Evolutionary conservation across 2,113 vertebrate species (phyloP), one percentile per base, ranked within the genome.

Genomic region (Limnothrissa miodon): DNA sequence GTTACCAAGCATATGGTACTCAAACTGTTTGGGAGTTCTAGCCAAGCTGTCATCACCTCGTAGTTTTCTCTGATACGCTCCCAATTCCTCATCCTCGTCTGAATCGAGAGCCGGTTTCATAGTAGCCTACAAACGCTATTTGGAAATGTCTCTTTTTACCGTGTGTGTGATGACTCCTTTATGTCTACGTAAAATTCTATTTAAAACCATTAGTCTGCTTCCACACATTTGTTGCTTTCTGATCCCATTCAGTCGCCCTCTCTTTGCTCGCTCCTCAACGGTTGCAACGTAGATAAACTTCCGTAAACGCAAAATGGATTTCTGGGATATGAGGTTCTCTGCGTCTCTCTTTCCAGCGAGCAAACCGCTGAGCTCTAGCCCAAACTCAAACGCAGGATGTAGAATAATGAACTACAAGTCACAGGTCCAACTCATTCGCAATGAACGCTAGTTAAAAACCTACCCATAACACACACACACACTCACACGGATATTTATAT

Each of bases 81-180:
- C 86, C 29, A 91, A 87, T 39, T 92, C 90, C 84, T 94, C 91
- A 15, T 93, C 94, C 62, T 93, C 92, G 2, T 94, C 93, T 1
- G 92, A 92, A 19, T 93, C 87, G 10, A 90, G 44, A 15, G 83
- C 78, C 1, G 89, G 85, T 86, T 91, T 93, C 93, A 94, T 94
- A 83, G 70, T 83, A 66, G 36, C 42, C 42, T 42, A 39, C 17
- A 42, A 45, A 48, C 46, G 46, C 15, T 66, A 56, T 42, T 6
- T 0, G 0, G 1, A 19, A 82, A 59, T 39, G 46, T 2, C 8
- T 13, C 29, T 81, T 19, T 29, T 42, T 45, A 45, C 23, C 53
- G 39, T 78, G 15, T 46, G 7, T 53, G n/a, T n/a, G n/a, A n/a
- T 9, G 48, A 3, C 70, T 6, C 39, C 62, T 39, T n/a, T 23